phyloP scores from a whole-genome alignment of 1,140 invertebrate species.

The Drosophila lini region DNA sequence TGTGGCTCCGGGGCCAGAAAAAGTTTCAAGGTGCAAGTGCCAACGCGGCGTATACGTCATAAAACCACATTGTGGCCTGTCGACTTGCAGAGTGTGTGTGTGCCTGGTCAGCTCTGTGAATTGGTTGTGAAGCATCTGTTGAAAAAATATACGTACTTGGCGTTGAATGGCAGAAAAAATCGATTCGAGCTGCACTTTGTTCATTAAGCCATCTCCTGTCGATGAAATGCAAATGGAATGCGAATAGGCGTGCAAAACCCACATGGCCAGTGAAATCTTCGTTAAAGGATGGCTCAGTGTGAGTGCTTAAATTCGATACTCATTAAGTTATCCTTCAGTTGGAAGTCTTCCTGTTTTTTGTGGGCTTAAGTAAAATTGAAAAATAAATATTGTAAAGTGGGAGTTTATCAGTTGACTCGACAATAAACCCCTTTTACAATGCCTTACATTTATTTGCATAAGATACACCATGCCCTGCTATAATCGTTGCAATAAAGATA shows the following conservation, averaged over 20 bases:
- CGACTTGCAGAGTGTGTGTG: neutral
- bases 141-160: conserved; percentile 7
- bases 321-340: neutral
- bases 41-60: conserved; percentile 74
- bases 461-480: neutral
- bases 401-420: neutral
- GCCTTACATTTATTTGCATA: conserved; percentile 2
- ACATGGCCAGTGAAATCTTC: neutral
- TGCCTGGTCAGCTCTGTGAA: conserved; percentile 8
- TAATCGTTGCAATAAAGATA: neutral
- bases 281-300: neutral
- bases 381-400: neutral
- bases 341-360: neutral
- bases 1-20: conserved; percentile 24
- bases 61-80: conserved; percentile 42
- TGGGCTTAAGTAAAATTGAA: neutral
- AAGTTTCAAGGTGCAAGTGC: conserved; percentile 68
- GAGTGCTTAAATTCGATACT: conserved; percentile 2
- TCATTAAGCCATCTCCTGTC: conserved; percentile 31
- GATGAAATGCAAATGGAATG: conserved; percentile 24
- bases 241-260: neutral
- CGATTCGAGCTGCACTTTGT: conserved; percentile 23
- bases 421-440: neutral
- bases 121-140: conserved; percentile 35
- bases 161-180: conserved; percentile 24